These are phyloP conservation scores for Procambarus virginalis DNA, from an alignment of 1,140 invertebrate genomes.

Conservation along the genomic window DNA sequence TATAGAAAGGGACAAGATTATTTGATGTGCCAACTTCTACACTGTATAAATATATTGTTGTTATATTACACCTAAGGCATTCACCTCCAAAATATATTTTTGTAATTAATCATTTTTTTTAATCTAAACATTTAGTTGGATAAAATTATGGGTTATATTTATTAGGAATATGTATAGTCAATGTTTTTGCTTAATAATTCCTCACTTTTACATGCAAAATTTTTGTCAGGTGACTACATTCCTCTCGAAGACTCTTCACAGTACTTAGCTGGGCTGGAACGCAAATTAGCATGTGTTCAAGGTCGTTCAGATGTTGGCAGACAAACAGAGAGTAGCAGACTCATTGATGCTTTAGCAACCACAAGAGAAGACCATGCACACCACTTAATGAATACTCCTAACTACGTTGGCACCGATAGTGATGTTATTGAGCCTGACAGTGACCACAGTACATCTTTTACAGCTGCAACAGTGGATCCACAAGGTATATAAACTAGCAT, in stretches of 20 bases:
- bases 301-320: conserved; percentile 17
- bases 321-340: conserved; percentile 50
- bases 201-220: background rate
- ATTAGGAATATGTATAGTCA: no score
- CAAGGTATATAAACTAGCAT: conserved; percentile 33
- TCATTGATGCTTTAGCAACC: conserved; percentile 43
- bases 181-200: no score
- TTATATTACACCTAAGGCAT: no score
- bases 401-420: background rate
- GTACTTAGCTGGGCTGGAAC: conserved; percentile 53
- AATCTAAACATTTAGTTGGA: no score
- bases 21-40: no score
- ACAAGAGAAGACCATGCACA: conserved; percentile 21
- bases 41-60: no score
- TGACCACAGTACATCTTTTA: background rate
- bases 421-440: background rate
- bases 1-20: no score
- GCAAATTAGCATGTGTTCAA: conserved; percentile 53
- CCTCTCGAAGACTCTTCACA: conserved; percentile 56
- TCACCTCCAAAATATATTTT: no score
- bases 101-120: no score
- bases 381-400: conserved; percentile 12
- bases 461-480: conserved; percentile 41
- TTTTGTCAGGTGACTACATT: conserved; percentile 23
- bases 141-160: no score